A percentile compares a stretch with the other conserved stretches of the same genome.
Evolutionary conservation across 2,113 vertebrate species (phyloP).

Genomic region (Pandion haliaetus): DNA sequence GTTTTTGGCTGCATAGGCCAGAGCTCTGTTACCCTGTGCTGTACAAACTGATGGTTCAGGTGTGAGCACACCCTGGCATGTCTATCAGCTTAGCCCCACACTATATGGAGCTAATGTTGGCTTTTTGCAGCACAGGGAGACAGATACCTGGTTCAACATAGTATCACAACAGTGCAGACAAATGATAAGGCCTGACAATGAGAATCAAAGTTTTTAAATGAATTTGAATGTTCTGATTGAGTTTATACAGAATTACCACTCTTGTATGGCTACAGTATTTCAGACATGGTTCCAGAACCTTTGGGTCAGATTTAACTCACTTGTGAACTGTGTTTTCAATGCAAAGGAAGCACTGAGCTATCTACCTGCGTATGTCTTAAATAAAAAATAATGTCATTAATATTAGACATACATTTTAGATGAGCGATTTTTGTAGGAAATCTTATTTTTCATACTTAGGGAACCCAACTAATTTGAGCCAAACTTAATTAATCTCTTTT

Average conservation of each 20-base stretch:
- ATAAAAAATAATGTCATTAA: not conserved
- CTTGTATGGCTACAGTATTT: not conserved
- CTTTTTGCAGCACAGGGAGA: not conserved
- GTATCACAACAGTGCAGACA: not conserved
- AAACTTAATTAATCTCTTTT: not conserved
- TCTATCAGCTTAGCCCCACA: not conserved
- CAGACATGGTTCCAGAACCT: not conserved
- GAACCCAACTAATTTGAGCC: not conserved
- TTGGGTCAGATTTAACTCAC: not conserved
- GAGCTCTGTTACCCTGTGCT: no score
- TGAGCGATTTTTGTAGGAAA: not conserved
- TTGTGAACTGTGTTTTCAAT: not conserved
- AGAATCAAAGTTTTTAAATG: not conserved
- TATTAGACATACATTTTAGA: not conserved
- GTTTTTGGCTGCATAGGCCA: fast-evolving
- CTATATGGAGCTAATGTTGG: not conserved
- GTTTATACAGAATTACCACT: not conserved
- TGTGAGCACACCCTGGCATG: fast-evolving
- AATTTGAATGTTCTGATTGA: not conserved
- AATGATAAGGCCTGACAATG: not conserved
- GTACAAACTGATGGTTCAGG: not conserved
- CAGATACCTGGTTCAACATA: fast-evolving
- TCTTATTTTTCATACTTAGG: not conserved
- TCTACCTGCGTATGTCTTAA: not conserved
- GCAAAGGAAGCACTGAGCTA: not conserved